Evolutionary conservation across 2,888 invertebrate species (phyloP), one percentile per base, ranked within the genome.

Genomic region (Troides helena): DNA sequence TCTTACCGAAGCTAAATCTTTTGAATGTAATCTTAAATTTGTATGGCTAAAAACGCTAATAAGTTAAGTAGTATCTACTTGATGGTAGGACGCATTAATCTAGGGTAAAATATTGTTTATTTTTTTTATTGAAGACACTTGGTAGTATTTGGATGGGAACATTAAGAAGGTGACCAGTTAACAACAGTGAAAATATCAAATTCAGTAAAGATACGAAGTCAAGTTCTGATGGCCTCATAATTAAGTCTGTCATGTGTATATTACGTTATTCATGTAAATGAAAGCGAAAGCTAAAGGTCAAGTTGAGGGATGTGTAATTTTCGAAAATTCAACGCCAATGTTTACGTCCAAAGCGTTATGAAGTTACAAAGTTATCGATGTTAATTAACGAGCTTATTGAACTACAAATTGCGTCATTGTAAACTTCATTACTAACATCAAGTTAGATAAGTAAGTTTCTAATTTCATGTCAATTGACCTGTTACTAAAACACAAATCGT

Each of bases 211-310:
- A 39, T 1, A 39, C 6, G 39, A 39, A 10, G 39, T 39, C 39
- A 39, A 39, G 10, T 39, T 10, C 39, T 39, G 39, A 7, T 39
- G 39, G 39, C 8, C 7, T 39, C 14, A 18, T 50, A 17, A 18
- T 50, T 46, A 10, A 46, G 46, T 14, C 8, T 17, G 14, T 50
- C 14, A 50, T 50, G 18, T 5, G 18, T 50, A 18, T 18, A 50
- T 50, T 50, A 50, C 10, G 50, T 14, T 50, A 50, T 50, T 50
- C 17, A 50, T 50, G 50, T 50, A 46, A 46, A 46, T 46, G 10
- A 60, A 60, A 66, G 30, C 36, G 8, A 50, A 66, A 58, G 59
- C 25, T 59, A 65, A 65, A 23, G 62, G 39, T 65, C n/a, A 58
- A 59, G 46, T 65, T 25, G 12, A 14, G 18, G 39, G 43, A 66